Base-by-base conservation (phyloP, 2,797 vertebrate genomes). In the Semaprochilodus insignis region DNA sequence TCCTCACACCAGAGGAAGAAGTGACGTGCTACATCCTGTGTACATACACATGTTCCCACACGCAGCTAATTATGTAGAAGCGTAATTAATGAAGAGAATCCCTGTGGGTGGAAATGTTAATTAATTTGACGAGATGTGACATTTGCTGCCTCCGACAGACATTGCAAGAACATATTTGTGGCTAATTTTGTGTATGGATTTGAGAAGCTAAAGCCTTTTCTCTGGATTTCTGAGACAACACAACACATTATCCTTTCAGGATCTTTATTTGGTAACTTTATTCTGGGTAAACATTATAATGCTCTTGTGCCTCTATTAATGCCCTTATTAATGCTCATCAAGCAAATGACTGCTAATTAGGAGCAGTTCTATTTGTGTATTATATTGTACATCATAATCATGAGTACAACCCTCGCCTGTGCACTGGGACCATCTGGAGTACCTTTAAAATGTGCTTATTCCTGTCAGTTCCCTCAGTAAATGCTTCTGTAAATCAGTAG, bases 21-120 rank as follows among this genome's bases (percentile, higher is more conserved):
- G 65, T 67, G 65, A 67, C 34, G 3, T n/a, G 59, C 19, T 74
- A 54, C 34, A 27, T 57, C 83, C 62, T 85, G 83, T 87, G 88
- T 85, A 88, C 75, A 13, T 59, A 54, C 84, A 90, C 75, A 40
- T 74, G 57, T 63, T 76, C 52, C 4, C 3, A 31, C 72, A 34
- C 82, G 77, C 19, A 23, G 63, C 88, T 91, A 89, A 92, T 93
- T 81, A 92, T 90, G 83, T 85, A 79, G 85, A 90, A 88, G 90
- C 92, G 89, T 94, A 91, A 92, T 94, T 94, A 94, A 94, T 93
- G 90, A 92, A 90, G 87, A 85, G 79, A 88, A 76, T 88, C 87
- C 92, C 89, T 88, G 85, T 88, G 90, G 90, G 89, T 83, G 85
- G 27, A 91, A 89, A 90, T 88, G 86, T 90, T 93, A 91, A 94